These are phyloP conservation scores for Cygnus atratus DNA, from an alignment of 2,113 vertebrate species.

Conservation along the genomic window DNA sequence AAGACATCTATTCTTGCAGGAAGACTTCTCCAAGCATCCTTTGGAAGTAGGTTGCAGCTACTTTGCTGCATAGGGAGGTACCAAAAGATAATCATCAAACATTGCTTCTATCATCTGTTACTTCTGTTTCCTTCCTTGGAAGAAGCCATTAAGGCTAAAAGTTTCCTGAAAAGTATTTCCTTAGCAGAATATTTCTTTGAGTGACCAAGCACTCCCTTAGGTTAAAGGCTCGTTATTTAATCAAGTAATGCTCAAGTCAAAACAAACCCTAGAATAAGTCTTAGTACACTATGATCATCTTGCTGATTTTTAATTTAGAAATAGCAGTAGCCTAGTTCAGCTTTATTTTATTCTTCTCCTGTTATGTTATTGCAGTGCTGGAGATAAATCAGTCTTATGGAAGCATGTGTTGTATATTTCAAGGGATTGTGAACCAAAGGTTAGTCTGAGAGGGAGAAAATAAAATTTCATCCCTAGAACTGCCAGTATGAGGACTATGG, in stretches of 20 bases:
- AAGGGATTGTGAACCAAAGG: not conserved
- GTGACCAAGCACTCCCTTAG: not conserved
- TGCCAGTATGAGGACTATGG: fast-evolving
- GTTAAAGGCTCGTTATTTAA: not conserved
- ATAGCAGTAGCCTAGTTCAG: fast-evolving
- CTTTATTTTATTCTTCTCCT: not conserved
- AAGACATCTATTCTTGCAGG: fast-evolving
- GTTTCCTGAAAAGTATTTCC: not conserved
- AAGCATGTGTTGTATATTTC: fast-evolving
- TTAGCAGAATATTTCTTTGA: not conserved
- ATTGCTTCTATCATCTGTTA: not conserved
- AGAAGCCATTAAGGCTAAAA: not conserved
- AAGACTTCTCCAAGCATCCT: not conserved
- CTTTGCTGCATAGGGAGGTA: not conserved
- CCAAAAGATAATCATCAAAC: not conserved
- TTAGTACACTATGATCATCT: not conserved
- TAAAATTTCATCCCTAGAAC: not conserved
- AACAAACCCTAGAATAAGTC: not conserved
- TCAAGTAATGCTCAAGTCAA: not conserved
- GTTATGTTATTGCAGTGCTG: not conserved
- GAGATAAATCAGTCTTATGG: not conserved
- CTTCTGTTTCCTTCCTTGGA: not conserved
- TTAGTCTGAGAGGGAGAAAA: not conserved
- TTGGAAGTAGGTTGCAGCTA: not conserved
- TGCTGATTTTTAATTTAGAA: not conserved